phyloP scores from a whole-genome alignment of 2,113 vertebrate genomes.

The mouse (Mus musculus) region DNA sequence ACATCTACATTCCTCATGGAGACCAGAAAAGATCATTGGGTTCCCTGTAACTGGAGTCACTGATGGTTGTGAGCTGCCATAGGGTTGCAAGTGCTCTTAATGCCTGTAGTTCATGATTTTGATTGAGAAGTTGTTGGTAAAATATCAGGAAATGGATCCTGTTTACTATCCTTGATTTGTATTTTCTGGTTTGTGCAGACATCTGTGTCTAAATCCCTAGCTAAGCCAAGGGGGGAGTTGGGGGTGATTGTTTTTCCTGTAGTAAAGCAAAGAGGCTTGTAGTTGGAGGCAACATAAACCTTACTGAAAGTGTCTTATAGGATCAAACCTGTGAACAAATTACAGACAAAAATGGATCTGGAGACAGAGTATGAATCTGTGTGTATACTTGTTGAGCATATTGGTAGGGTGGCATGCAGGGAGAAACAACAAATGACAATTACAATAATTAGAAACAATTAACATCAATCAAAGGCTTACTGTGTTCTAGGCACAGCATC shows the following conservation, averaged over 20 bases:
- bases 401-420: background rate
- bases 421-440: background rate
- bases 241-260: background rate
- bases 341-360: background rate
- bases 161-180: background rate
- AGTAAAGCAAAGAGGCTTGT: background rate
- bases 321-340: background rate
- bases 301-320: background rate
- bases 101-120: background rate
- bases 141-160: background rate
- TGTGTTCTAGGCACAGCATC: background rate
- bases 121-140: background rate
- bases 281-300: background rate
- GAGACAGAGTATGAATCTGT: background rate
- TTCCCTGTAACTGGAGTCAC: background rate
- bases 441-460: constrained; percentile 38
- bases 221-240: background rate
- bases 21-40: background rate
- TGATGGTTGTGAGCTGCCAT: background rate
- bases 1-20: background rate
- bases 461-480: background rate
- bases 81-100: background rate
- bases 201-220: background rate
- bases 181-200: constrained; percentile 16
- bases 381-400: background rate